Base-by-base conservation (phyloP, 2,113 vertebrate genomes). In the Misgurnus mizolepis region DNA sequence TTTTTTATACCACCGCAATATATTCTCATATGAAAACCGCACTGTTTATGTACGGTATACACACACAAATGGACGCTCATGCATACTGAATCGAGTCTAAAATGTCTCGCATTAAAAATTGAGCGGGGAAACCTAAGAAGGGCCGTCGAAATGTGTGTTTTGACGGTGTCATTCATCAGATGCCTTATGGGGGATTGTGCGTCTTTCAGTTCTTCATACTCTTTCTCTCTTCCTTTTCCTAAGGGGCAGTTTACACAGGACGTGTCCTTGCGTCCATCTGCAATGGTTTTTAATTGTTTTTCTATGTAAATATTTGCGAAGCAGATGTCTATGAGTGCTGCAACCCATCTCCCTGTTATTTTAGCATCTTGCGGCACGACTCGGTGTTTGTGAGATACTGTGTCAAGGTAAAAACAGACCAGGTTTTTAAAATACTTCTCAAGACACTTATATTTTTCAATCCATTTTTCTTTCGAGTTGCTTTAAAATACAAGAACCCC, bases 141-240 rank as follows among this genome's bases (percentile, higher is more conserved):
- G 89, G 83, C 75, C 73, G 78, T 47, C 76, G 68, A 88, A 88
- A 90, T 84, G 86, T 86, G 69, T 89, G 75, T 89, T 90, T 87
- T 89, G 87, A 84, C 92, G 76, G 76, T 85, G 78, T 88, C 92
- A 86, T 88, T 91, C 86, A 90, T 91, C 90, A 91, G 85, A 76
- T 81, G 83, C 85, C 86, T 80, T 56, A 79, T 77, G 88, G 61
- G 73, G 83, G 87, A 79, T 82, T 67, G 67, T 88, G 90, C 79
- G 73, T 89, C 82, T 92, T 90, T 90, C 88, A 88, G 70, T 82
- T 75, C 67, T 27, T 7, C n/a, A 40, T 50, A 8, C 82, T 64
- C 34, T 15, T 61, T 5, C 6, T 79, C 64, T 87, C 80, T 86
- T 75, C 74, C 82, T 81, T 80, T 9, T 50, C 85, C 75, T 70